phyloP scores from a whole-genome alignment of 2,113 vertebrate species.

The Cygnus buccinator region DNA sequence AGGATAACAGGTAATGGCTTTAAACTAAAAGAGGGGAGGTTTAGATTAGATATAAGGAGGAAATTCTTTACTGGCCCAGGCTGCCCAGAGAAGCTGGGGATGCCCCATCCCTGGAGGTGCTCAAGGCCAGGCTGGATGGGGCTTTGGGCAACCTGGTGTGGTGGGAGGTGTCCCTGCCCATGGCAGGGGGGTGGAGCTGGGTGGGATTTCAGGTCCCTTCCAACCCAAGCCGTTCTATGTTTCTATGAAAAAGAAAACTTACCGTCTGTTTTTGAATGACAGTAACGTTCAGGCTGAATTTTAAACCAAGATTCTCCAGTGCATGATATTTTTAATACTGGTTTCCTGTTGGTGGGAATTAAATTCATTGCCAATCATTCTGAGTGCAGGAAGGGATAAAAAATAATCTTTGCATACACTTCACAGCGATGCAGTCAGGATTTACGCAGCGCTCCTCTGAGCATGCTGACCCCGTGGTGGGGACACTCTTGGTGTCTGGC shows the following conservation, averaged over 20 bases:
- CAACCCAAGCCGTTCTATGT: background rate
- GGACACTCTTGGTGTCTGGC: background rate
- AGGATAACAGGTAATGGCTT: background rate
- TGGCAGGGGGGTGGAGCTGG: background rate
- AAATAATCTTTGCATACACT: background rate
- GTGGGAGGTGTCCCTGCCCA: background rate
- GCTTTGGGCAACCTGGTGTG: background rate
- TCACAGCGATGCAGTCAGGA: background rate
- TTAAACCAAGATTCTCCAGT: background rate
- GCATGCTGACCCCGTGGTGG: rapidly evolving
- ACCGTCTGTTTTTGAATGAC: background rate
- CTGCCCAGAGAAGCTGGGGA: background rate
- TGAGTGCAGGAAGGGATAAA: background rate
- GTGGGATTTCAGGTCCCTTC: background rate
- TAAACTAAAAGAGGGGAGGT: background rate
- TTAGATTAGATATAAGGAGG: background rate
- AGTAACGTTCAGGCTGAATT: background rate
- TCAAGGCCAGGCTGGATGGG: background rate
- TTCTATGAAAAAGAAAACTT: background rate
- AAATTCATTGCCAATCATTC: background rate
- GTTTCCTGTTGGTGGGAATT: background rate
- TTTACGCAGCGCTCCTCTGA: background rate
- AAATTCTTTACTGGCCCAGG: background rate
- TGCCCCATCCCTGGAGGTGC: background rate
- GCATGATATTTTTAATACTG: background rate